Conservation (phyloP, 2,888 invertebrate species). For the Pseudococcus jackbeardsleyi region DNA sequence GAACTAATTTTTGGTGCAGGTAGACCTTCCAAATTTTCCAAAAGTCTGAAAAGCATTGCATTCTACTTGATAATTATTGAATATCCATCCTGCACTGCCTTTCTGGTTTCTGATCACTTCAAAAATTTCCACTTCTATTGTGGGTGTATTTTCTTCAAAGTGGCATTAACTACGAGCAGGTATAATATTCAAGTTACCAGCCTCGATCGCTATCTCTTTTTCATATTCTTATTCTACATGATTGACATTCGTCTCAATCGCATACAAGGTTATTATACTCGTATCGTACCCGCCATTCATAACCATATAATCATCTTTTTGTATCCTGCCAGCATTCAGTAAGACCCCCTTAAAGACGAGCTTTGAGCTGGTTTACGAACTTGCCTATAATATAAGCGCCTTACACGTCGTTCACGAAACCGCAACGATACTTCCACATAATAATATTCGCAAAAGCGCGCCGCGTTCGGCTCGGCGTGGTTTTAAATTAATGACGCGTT, state of each 20-base stretch:
- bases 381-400: conserved; percentile 9
- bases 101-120: too few species aligned
- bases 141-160: too few species aligned
- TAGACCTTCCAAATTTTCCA: too few species aligned
- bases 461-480: not conserved
- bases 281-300: not conserved
- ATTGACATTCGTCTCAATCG: not conserved
- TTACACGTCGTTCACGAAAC: conserved; percentile 9
- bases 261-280: not conserved
- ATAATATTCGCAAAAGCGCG: conserved; percentile 22
- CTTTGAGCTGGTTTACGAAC: conserved; percentile 14
- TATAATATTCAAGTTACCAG: too few species aligned
- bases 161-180: too few species aligned
- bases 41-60: too few species aligned
- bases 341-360: conserved; percentile 1
- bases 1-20: too few species aligned
- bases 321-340: not conserved
- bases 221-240: not conserved
- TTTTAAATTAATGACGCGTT: conserved; percentile 39
- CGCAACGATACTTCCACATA: not conserved
- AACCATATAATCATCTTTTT: conserved; percentile 5
- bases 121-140: too few species aligned
- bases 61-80: too few species aligned
- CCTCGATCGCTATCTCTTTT: too few species aligned
- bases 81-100: too few species aligned